These are phyloP conservation scores for Colinus virginianus DNA, from an alignment of 2,113 vertebrate genomes.

Conservation along the genomic window DNA sequence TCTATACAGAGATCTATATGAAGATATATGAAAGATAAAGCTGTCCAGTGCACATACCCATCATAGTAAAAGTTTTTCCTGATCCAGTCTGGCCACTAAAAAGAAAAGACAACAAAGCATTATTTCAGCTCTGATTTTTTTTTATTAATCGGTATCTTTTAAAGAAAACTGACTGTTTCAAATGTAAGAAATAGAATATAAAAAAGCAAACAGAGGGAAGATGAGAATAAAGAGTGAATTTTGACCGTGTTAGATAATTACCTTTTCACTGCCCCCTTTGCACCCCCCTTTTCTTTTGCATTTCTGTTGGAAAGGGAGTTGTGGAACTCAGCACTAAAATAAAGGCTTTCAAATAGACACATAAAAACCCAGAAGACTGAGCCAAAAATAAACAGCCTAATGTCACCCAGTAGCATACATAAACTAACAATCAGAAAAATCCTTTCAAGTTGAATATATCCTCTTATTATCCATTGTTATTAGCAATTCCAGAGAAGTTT, in stretches of 20 bases:
- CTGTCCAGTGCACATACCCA: constrained; percentile 82
- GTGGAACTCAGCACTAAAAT: background rate
- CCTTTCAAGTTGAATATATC: background rate
- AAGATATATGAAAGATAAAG: background rate
- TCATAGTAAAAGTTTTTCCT: constrained; percentile 98
- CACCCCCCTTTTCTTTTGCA: background rate
- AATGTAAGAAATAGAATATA: background rate
- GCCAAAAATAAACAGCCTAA: background rate
- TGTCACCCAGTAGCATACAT: background rate
- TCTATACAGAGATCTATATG: no score
- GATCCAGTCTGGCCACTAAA: constrained; percentile 95
- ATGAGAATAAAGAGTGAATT: background rate
- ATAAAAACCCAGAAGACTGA: background rate
- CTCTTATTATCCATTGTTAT: background rate
- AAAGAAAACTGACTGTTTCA: background rate
- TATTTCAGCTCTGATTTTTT: background rate
- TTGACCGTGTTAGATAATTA: background rate
- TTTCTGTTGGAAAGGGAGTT: background rate
- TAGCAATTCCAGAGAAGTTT: background rate
- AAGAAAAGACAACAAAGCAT: background rate
- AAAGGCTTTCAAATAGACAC: background rate
- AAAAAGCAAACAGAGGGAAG: background rate
- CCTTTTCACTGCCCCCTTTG: background rate
- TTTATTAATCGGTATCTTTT: background rate
- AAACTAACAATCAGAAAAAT: background rate